Base-by-base conservation (phyloP, 2,888 invertebrate genomes). In the Helicoverpa assulta region DNA sequence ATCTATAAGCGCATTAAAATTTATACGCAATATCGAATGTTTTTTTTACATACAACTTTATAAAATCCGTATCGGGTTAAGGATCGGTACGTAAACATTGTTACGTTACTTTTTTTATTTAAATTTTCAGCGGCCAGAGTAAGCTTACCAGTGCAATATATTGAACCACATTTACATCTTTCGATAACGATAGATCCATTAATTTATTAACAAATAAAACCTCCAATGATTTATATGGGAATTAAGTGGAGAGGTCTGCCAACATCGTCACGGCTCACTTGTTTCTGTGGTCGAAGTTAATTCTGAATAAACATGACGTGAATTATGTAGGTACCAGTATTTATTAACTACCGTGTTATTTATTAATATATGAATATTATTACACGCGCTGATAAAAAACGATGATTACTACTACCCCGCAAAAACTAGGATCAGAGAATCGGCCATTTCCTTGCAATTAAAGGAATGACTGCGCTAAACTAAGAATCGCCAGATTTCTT, bases 181-280 rank as follows among this genome's bases (percentile, higher is more conserved):
- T 16, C 53, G 59, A 71, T 77, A 63, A 70, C 54, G 47, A 51
- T 57, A 60, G 12, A 50, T 71, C 71, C 67, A 78, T 81, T 77
- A 77, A 77, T 78, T 78, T 73, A 73, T 77, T 78, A 67, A 71
- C 61, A 64, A 81, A 71, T 67, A 77, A 77, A 77, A 51, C 61
- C 73, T 33, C 33, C 37, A 56, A 54, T 72, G 54, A 71, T 18
- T 67, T 67, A 67, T 70, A 58, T 33, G 19, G 26, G 51, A 52
- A 58, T 77, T 55, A 72, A 56, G 53, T 59, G 62, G 58, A 63
- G 57, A 72, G 81, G 81, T 81, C 18, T 52, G 56, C 77, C 73
- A 55, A 78, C 57, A 64, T 56, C 51, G 64, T 53, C 57, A 67
- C 40, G 67, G 50, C 7, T 64, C 67, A 81, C 37, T 65, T 65